These are phyloP conservation scores for Liposcelis brunnea DNA, from an alignment of 2,888 invertebrate species.

Conservation along the genomic window DNA sequence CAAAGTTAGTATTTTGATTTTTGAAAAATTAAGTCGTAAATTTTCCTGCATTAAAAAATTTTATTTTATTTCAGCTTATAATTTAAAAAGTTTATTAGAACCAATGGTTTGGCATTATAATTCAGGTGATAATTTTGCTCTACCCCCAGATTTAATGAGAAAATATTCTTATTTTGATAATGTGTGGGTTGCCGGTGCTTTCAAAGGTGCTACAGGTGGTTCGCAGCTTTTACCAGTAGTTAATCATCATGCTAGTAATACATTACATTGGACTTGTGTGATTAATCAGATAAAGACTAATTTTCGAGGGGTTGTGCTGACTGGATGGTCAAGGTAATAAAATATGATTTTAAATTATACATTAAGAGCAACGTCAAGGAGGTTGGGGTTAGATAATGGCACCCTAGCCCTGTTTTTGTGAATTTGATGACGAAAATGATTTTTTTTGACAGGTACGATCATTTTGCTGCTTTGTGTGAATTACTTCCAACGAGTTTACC, in stretches of 20 bases:
- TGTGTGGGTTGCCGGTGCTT: constrained; percentile 67
- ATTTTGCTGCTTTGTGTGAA: constrained; percentile 54
- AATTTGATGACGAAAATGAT: no score
- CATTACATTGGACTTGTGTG: constrained; percentile 54
- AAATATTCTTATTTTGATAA: constrained; percentile 49
- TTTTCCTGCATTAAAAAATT: neutral
- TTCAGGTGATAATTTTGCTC: constrained; percentile 33
- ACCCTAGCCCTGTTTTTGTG: constrained; percentile 1
- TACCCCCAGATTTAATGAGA: constrained; percentile 36
- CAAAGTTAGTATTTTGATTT: constrained; percentile 29
- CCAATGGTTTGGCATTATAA: constrained; percentile 56
- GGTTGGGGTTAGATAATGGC: no score
- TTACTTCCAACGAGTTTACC: constrained; percentile 45
- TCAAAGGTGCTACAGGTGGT: constrained; percentile 71
- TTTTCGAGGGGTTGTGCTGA: constrained; percentile 46
- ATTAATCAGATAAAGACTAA: constrained; percentile 52
- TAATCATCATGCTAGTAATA: constrained; percentile 23
- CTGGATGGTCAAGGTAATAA: constrained; percentile 53
- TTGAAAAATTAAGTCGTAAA: constrained; percentile 4
- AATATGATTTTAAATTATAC: no score
- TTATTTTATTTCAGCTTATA: constrained; percentile 36
- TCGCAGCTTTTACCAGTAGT: constrained; percentile 44
- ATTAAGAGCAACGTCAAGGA: no score
- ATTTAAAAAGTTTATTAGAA: constrained; percentile 39
- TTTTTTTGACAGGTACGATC: constrained; percentile 39